Conservation (phyloP, 2,888 invertebrate genomes). For the Netelia melanura region DNA sequence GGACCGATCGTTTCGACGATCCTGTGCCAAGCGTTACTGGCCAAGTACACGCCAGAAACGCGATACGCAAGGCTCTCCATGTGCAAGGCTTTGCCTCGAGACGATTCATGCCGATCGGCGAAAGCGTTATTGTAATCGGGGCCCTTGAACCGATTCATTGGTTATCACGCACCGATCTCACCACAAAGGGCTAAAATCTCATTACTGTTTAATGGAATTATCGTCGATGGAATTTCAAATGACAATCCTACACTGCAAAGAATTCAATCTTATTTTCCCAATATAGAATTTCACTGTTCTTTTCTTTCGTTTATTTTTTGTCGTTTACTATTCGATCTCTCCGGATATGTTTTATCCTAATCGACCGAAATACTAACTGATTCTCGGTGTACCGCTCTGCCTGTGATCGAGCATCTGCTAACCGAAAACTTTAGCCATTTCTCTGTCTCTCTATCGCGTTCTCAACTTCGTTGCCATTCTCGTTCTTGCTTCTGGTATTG, state of each 20-base stretch:
- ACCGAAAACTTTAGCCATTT: constrained; percentile 4
- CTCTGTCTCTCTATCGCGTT: neutral
- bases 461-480: neutral
- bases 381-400: too few relatives aligned
- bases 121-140: constrained; percentile 31
- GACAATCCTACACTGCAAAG: neutral
- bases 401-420: constrained; percentile 6
- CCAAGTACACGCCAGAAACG: constrained; percentile 16
- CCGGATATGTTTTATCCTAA: too few relatives aligned
- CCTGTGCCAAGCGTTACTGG: constrained; percentile 12
- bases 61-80: constrained; percentile 12
- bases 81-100: constrained; percentile 20
- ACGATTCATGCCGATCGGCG: constrained; percentile 56
- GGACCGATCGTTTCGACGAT: constrained; percentile 25
- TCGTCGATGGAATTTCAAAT: neutral
- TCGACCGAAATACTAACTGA: too few relatives aligned
- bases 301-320: too few relatives aligned
- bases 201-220: constrained; percentile 44
- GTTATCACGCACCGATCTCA: constrained; percentile 25
- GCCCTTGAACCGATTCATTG: constrained; percentile 18
- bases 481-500: neutral
- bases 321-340: too few relatives aligned
- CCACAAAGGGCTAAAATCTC: constrained; percentile 20
- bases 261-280: neutral
- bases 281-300: neutral